Evolutionary conservation across 2,797 vertebrate genomes (phyloP), one percentile per base, ranked within the genome.

Genomic region (Oreonectes daqikongensis): DNA sequence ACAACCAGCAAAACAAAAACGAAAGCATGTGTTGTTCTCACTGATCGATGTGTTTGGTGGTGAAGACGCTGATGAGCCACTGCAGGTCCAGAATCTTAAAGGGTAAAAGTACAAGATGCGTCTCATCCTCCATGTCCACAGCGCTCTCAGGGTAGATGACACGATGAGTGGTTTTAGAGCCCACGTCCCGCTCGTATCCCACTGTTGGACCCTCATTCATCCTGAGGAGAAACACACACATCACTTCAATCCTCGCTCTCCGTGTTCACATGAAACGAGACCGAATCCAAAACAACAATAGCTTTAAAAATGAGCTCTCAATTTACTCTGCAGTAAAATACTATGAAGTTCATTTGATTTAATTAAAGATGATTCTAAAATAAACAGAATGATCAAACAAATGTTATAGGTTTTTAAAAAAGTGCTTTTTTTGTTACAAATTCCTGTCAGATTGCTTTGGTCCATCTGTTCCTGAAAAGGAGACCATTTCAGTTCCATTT

Each of bases 51-150:
- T 59, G 42, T 42, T 72, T 26, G 14, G 93, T 94, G 79, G 96
- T 97, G 78, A 95, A 92, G 10, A 95, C 95, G 0, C 96, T 98
- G 85, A 95, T 53, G 53, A 98, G 80, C 97, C 97, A 98, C 85
- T 95, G 93, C 80, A 99, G 89, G 84, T 99, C 97, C 50, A 93
- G 80, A 26, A 80, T 12, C 66, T 84, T 82, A 48, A 80, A 82
- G 0, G 83, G 80, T 3, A 74, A 5, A 6, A 84, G 55, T 18
- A 84, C 30, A 6, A 82, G 78, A 35, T 80, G 63, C 11, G 80
- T 78, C 24, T 53, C 48, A 48, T 78, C 30, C 1, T 75, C 74
- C 6, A 84, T 1, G 46, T 84, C 71, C n/a, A 75, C 14, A 12
- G 83, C 78, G 3, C 78, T 84, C 57, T 80, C 83, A 0, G 83